These are phyloP conservation scores for Rhynchotus rufescens DNA, from an alignment of 2,797 vertebrate genomes.

Conservation along the genomic window DNA sequence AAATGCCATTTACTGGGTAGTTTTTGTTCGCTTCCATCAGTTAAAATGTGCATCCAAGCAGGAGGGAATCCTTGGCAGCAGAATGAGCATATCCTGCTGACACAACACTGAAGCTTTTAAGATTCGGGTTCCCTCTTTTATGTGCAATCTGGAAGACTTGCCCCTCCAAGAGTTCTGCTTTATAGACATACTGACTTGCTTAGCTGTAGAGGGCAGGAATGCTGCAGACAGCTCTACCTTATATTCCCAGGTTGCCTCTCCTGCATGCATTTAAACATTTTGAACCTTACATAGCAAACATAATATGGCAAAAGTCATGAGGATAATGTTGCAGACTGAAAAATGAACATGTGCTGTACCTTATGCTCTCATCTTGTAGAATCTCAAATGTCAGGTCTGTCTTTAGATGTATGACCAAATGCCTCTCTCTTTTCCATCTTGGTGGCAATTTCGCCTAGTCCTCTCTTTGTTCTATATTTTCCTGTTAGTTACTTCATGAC, in stretches of 20 bases:
- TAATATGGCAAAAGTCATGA: conserved; percentile 19
- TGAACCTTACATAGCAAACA: conserved; percentile 41
- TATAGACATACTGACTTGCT: background rate
- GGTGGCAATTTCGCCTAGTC: background rate
- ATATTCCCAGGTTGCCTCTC: background rate
- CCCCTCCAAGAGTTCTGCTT: fast-evolving
- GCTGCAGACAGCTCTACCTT: background rate
- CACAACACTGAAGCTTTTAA: background rate
- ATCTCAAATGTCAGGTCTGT: conserved; percentile 25
- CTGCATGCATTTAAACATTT: background rate
- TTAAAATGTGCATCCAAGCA: background rate
- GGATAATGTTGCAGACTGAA: conserved; percentile 1
- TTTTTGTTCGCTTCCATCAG: background rate
- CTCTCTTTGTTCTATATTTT: background rate
- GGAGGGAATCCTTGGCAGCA: background rate
- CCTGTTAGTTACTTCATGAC: background rate
- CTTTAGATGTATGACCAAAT: background rate
- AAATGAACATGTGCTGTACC: background rate
- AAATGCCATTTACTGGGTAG: background rate
- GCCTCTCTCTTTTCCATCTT: background rate
- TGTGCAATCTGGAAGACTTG: background rate
- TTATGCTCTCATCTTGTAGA: conserved; percentile 26
- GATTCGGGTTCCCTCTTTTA: background rate
- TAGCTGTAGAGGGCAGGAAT: background rate
- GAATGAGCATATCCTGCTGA: fast-evolving